phyloP scores from a whole-genome alignment of 1,140 invertebrate species.

The Papilio glaucus region DNA sequence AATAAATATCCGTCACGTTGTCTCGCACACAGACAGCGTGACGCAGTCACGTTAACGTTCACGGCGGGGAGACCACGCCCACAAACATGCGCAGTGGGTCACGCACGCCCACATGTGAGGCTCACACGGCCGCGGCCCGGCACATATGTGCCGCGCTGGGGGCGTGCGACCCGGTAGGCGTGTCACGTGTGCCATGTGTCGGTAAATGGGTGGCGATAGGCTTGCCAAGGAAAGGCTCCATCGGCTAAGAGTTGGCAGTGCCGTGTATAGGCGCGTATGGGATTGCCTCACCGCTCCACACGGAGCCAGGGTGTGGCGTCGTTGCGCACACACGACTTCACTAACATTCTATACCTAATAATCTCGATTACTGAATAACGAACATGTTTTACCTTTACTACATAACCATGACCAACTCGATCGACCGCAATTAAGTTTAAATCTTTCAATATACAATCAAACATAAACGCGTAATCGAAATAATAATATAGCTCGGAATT shows the following conservation, averaged over 20 bases:
- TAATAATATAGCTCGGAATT: constrained; percentile 53
- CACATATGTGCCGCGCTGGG: constrained; percentile 59
- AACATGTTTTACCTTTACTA: neutral
- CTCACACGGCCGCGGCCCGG: constrained; percentile 54
- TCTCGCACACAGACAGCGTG: constrained; percentile 56
- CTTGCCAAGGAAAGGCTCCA: constrained; percentile 38
- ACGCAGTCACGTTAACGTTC: constrained; percentile 64
- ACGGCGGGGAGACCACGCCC: constrained; percentile 68
- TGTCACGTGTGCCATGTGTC: constrained; percentile 54
- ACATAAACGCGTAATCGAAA: constrained; percentile 17
- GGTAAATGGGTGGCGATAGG: constrained; percentile 54
- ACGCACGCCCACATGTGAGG: constrained; percentile 60
- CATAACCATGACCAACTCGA: too few species aligned
- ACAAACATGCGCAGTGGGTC: constrained; percentile 64
- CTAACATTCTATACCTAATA: constrained; percentile 6
- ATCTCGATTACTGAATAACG: constrained; percentile 13
- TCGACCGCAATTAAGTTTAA: neutral
- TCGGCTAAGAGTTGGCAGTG: constrained; percentile 18
- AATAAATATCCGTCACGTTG: constrained; percentile 79
- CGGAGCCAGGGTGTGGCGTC: constrained; percentile 18
- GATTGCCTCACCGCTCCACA: constrained; percentile 17
- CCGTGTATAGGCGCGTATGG: constrained; percentile 4
- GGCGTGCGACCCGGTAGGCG: constrained; percentile 66
- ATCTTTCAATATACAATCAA: constrained; percentile 11
- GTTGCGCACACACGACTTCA: neutral